phyloP scores from a whole-genome alignment of 2,888 invertebrate genomes.

The Drosophila paranaensis region DNA sequence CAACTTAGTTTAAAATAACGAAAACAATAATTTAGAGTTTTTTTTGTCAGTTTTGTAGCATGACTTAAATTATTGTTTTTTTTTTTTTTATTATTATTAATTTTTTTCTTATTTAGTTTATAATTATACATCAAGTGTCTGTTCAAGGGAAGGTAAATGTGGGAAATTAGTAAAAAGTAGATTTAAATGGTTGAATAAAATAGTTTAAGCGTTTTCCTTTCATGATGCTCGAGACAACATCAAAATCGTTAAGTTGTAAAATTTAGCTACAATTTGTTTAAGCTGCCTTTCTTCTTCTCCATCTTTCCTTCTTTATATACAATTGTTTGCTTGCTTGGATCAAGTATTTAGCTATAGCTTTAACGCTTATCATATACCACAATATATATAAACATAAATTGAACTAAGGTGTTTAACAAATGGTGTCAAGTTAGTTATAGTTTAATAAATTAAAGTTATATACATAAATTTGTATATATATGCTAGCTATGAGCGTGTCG shows the following conservation, averaged over 20 bases:
- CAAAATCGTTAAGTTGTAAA: slow-evolving; percentile 23
- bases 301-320: slow-evolving; percentile 49
- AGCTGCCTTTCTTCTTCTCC: slow-evolving; percentile 18
- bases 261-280: slow-evolving; percentile 52
- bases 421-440: slow-evolving; percentile 37
- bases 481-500: slow-evolving; percentile 76
- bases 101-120: slow-evolving; percentile 38
- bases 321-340: slow-evolving; percentile 27
- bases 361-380: slow-evolving; percentile 33
- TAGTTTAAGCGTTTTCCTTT: slow-evolving; percentile 3
- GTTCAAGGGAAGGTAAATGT: slow-evolving; percentile 24
- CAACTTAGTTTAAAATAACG: neutral
- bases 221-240: slow-evolving; percentile 14
- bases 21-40: slow-evolving; percentile 23
- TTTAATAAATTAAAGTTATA: slow-evolving; percentile 65
- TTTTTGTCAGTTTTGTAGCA: slow-evolving; percentile 46
- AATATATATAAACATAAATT: slow-evolving; percentile 28
- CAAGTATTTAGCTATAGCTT: slow-evolving; percentile 43
- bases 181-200: slow-evolving; percentile 4
- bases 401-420: slow-evolving; percentile 42
- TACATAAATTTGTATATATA: slow-evolving; percentile 24
- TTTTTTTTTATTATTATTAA: slow-evolving; percentile 15
- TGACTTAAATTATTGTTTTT: slow-evolving; percentile 40
- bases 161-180: slow-evolving; percentile 11
- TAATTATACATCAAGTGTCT: slow-evolving; percentile 30